These are phyloP conservation scores for Choristoneura rosaceana DNA, from an alignment of 2,888 invertebrate species.

Conservation along the genomic window DNA sequence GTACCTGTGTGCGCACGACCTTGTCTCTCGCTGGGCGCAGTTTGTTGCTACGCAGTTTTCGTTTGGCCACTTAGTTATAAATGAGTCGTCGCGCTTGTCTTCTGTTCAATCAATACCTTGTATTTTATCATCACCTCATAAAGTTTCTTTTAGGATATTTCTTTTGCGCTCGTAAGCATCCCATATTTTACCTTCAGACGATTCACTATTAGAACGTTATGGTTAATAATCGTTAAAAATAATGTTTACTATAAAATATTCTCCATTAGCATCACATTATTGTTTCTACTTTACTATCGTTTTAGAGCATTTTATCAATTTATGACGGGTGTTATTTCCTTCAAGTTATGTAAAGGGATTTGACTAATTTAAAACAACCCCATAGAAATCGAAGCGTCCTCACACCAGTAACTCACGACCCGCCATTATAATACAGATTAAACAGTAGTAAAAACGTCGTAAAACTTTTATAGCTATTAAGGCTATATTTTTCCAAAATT, in stretches of 20 bases:
- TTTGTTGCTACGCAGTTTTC: conserved; percentile 60
- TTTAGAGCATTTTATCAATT: conserved; percentile 26
- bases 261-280: conserved; percentile 26
- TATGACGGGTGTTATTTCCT: conserved; percentile 29
- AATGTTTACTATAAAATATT: conserved; percentile 19
- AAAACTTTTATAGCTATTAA: conserved; percentile 76
- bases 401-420: conserved; percentile 65
- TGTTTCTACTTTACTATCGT: conserved; percentile 11
- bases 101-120: conserved; percentile 4
- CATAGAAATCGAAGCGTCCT: conserved; percentile 40
- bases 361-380: conserved; percentile 30
- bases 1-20: conserved; percentile 16
- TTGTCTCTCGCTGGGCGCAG: conserved; percentile 54
- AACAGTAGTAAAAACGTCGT: conserved; percentile 81
- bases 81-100: conserved; percentile 21
- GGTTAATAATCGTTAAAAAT: conserved; percentile 28
- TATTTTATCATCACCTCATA: conserved; percentile 43
- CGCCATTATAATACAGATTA: conserved; percentile 75
- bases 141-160: conserved; percentile 41
- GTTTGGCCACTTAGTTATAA: conserved; percentile 45
- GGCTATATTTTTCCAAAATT: conserved; percentile 75
- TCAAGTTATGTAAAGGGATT: conserved; percentile 12
- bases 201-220: conserved; percentile 12
- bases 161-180: conserved; percentile 17
- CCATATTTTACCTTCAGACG: neutral